These are phyloP conservation scores for Dendrolimus kikuchii DNA, from an alignment of 1,140 invertebrate genomes.

Conservation along the genomic window DNA sequence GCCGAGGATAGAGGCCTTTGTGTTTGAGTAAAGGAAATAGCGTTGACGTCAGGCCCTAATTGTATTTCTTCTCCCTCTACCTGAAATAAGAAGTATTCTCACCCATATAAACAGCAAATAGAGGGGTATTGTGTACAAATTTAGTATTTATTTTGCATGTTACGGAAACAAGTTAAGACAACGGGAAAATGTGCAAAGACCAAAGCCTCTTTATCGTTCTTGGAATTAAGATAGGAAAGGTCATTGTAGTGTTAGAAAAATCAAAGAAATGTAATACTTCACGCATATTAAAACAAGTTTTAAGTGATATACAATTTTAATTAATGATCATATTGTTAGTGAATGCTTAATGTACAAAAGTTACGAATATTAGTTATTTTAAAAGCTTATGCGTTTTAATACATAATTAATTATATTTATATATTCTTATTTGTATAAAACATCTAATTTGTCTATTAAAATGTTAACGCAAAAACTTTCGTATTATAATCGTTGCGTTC, in stretches of 20 bases:
- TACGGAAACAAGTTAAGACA: slow-evolving; percentile 18
- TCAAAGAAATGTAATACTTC: slow-evolving; percentile 21
- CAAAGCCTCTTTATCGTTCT: slow-evolving; percentile 69
- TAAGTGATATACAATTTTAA: slow-evolving; percentile 31
- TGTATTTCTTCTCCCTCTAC: slow-evolving; percentile 68
- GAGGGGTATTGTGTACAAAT: slow-evolving; percentile 21
- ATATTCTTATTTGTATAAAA: slow-evolving; percentile 11
- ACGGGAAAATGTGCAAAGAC: slow-evolving; percentile 50
- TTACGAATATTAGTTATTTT: slow-evolving; percentile 27
- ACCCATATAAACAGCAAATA: slow-evolving; percentile 59
- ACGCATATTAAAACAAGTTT: slow-evolving; percentile 44
- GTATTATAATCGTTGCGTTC: slow-evolving; percentile 7
- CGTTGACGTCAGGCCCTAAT: slow-evolving; percentile 66
- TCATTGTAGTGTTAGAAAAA: slow-evolving; percentile 21
- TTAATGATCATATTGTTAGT: slow-evolving; percentile 37
- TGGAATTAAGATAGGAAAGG: slow-evolving; percentile 33
- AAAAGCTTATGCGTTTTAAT: slow-evolving; percentile 20
- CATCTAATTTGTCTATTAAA: slow-evolving; percentile 10
- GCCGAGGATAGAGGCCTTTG: slow-evolving; percentile 62
- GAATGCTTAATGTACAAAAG: slow-evolving; percentile 23
- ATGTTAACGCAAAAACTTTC: slow-evolving; percentile 29
- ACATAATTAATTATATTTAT: neutral
- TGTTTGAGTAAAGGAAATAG: slow-evolving; percentile 68
- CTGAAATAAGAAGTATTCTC: slow-evolving; percentile 70
- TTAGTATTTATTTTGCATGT: slow-evolving; percentile 14